These are phyloP conservation scores for Taxidea taxus DNA, from an alignment of 2,113 vertebrate species.

Conservation along the genomic window DNA sequence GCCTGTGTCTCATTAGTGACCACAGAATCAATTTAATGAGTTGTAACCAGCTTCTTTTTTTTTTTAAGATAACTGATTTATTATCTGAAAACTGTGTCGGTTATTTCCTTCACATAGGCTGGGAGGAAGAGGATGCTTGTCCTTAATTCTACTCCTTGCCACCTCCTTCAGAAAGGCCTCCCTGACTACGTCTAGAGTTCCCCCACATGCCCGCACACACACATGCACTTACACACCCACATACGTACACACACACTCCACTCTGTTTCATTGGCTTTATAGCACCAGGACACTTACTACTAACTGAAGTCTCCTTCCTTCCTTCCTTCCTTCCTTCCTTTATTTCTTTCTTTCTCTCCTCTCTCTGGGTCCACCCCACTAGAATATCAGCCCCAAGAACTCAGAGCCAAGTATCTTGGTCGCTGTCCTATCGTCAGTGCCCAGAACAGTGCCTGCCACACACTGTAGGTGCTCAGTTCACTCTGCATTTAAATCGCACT, in stretches of 20 bases:
- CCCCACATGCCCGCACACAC: neutral
- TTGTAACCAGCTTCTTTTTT: neutral
- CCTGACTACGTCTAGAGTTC: neutral
- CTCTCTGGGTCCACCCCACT: neutral
- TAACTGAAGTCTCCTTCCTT: neutral
- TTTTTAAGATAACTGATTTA: neutral
- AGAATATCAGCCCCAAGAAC: neutral
- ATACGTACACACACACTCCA: neutral
- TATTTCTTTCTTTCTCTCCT: neutral
- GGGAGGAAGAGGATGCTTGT: neutral
- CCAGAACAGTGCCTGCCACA: neutral
- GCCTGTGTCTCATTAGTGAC: neutral
- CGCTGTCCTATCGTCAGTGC: neutral
- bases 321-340: too few relatives aligned
- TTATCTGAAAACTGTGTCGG: neutral
- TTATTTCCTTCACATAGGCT: neutral
- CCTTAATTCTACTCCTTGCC: neutral
- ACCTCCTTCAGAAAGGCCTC: neutral
- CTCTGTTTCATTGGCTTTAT: neutral
- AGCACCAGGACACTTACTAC: neutral
- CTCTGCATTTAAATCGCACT: neutral
- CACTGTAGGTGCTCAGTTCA: neutral
- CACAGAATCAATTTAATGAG: neutral
- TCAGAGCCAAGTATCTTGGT: neutral
- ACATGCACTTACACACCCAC: neutral